Percentiles rank a stretch among this genome's conserved stretches.
Evolutionary conservation across 2,797 vertebrate species (phyloP).

Genomic region (Chloroceryle amazona): DNA sequence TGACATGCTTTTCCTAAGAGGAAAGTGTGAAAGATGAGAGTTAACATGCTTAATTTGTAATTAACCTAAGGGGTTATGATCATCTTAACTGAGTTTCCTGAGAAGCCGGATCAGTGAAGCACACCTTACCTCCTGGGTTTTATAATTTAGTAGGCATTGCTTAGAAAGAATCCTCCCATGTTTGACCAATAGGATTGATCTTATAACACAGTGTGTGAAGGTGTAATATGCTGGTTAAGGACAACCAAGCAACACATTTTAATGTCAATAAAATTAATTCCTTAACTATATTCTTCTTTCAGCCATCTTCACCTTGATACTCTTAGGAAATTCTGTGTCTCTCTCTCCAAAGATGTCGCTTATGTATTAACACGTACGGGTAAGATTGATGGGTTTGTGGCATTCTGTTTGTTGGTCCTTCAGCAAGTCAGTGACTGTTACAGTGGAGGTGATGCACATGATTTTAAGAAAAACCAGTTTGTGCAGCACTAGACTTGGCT

Average conservation of each 20-base stretch:
- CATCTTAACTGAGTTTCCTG: not conserved
- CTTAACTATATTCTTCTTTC: not conserved
- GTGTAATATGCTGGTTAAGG: not conserved
- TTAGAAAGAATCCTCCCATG: not conserved
- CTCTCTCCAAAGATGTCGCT: not conserved
- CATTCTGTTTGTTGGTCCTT: not conserved
- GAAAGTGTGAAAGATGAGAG: conserved; percentile 3
- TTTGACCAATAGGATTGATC: not conserved
- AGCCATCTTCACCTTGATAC: not conserved
- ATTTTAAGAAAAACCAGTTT: not conserved
- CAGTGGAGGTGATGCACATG: not conserved
- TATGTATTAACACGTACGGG: fast-evolving
- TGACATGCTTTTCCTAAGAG: conserved; percentile 2
- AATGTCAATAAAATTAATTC: not conserved
- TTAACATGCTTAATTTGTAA: conserved; percentile 50
- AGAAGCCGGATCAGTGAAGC: not conserved
- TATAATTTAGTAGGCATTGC: not conserved
- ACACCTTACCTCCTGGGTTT: not conserved
- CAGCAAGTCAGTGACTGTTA: not conserved
- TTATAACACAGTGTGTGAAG: not conserved
- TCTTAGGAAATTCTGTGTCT: not conserved
- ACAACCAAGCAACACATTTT: not conserved
- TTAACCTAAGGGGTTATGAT: conserved; percentile 11
- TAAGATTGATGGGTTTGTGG: not conserved
- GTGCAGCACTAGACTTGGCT: not conserved